Evolutionary conservation across 64 coral and sea anemone genomes (phyloP), one percentile per base, ranked within the genome.

Genomic region (Cladopsammia gracilis): DNA sequence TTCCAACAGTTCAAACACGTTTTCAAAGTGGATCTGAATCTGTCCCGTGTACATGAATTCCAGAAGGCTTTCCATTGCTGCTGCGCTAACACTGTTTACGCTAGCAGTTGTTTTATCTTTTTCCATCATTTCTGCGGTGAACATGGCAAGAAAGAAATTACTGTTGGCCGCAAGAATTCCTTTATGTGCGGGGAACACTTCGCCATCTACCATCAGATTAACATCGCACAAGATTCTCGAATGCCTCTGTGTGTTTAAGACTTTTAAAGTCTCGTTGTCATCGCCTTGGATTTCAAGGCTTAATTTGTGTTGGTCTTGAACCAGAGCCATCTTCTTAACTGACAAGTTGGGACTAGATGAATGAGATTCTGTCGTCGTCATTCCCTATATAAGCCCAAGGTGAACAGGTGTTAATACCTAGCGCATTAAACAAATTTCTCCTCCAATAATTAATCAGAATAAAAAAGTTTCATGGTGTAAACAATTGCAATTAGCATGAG

Each of bases 31-130:
- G n/a, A 97, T 86, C 13, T 88, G 58, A 19, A 97, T 65, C 20
- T 76, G 54, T 23, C 92, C 92, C 6, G 92, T 97, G 95, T 97
- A 97, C 62, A 97, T 90, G 72, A 91, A 97, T 53, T 94, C 95
- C 5, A 97, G 51, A 43, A 97, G 58, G 62, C 73, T 48, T 73
- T 66, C 73, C 69, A 97, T 88, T 7, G 88, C 95, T 3, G 74
- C 73, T 10, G 82, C 53, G 49, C 45, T 83, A 67, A 97, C 64
- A 79, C 79, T 85, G 2, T 42, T 54, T 7, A 96, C 66, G 20
- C 48, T 85, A 0, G 85, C 73, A 25, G 73, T 93, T 42, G 43
- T 70, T 86, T 87, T 74, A 6, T 85, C 67, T 58, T 87, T 97
- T 62, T 97, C 95, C 4, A 93, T 25, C 95, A 97, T 94, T 22